These are phyloP conservation scores for Drosophila niveifrons DNA, from an alignment of 2,888 invertebrate species.

Conservation along the genomic window DNA sequence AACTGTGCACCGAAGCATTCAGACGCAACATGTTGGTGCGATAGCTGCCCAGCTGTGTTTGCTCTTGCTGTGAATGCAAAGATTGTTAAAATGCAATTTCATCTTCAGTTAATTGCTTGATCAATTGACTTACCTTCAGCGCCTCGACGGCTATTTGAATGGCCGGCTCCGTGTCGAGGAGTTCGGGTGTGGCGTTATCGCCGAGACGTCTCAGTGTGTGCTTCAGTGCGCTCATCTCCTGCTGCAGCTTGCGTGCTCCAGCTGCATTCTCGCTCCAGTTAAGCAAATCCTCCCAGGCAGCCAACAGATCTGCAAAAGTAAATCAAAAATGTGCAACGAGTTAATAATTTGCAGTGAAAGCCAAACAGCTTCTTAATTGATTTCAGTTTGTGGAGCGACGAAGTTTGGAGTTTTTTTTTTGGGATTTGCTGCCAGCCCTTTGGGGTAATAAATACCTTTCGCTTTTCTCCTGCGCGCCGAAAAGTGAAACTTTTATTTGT, in stretches of 20 bases:
- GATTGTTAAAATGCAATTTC: background rate
- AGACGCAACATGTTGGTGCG: slow-evolving; percentile 85
- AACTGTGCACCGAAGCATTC: slow-evolving; percentile 86
- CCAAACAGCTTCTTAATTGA: slow-evolving; percentile 19
- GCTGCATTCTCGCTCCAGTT: slow-evolving; percentile 86
- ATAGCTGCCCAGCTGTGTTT: slow-evolving; percentile 84
- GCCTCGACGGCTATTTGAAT: slow-evolving; percentile 85
- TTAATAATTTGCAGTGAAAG: slow-evolving; percentile 53
- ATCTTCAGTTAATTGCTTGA: no score
- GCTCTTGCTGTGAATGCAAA: slow-evolving; percentile 80
- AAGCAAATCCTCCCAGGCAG: slow-evolving; percentile 85
- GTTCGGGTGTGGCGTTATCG: slow-evolving; percentile 82
- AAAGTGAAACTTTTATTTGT: slow-evolving; percentile 49
- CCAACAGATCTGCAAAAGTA: slow-evolving; percentile 83
- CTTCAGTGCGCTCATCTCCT: slow-evolving; percentile 85
- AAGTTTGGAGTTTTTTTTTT: slow-evolving; percentile 4
- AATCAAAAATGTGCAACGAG: slow-evolving; percentile 14
- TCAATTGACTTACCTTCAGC: slow-evolving; percentile 78
- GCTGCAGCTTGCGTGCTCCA: slow-evolving; percentile 85
- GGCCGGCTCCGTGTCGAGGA: slow-evolving; percentile 85
- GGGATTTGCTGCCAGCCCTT: slow-evolving; percentile 45
- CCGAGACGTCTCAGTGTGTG: slow-evolving; percentile 83
- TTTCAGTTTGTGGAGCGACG: background rate
- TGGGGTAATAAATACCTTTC: slow-evolving; percentile 59
- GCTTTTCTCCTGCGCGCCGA: slow-evolving; percentile 39